Percentiles rank a stretch among this genome's conserved stretches.
These are phyloP conservation scores for Nasonovia ribisnigri DNA, from an alignment of 2,888 invertebrate species.

Conservation along the genomic window DNA sequence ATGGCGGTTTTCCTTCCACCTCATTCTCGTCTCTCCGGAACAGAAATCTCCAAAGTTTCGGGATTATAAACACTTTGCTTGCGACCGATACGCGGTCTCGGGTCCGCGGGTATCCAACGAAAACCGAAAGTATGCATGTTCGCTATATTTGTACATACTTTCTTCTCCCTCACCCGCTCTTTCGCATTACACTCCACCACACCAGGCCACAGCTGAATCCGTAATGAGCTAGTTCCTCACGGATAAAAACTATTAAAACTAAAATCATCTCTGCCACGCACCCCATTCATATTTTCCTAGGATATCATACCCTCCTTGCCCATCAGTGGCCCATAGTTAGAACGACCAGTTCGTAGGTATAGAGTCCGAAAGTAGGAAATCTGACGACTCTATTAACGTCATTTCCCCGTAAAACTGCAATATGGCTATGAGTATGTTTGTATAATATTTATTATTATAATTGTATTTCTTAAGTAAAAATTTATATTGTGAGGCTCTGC, in stretches of 20 bases:
- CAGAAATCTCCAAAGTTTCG: conserved; percentile 43
- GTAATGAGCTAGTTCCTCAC: background rate
- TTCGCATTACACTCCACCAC: background rate
- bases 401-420: no score
- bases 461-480: no score
- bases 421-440: no score
- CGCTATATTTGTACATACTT: background rate
- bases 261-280: background rate
- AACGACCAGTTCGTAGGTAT: background rate
- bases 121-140: background rate
- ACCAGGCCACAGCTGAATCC: background rate
- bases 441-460: no score
- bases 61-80: conserved; percentile 11
- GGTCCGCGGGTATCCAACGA: conserved; percentile 20
- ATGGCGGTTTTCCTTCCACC: background rate
- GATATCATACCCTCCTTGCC: background rate
- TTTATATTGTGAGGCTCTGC: no score
- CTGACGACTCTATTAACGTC: no score
- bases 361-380: no score
- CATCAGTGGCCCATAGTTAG: background rate
- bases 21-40: background rate
- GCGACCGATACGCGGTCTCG: conserved; percentile 1
- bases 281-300: background rate
- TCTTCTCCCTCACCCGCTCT: background rate
- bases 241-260: background rate